Evolutionary conservation across 2,888 invertebrate species (phyloP).

Genomic region (Cactoblastis cactorum): DNA sequence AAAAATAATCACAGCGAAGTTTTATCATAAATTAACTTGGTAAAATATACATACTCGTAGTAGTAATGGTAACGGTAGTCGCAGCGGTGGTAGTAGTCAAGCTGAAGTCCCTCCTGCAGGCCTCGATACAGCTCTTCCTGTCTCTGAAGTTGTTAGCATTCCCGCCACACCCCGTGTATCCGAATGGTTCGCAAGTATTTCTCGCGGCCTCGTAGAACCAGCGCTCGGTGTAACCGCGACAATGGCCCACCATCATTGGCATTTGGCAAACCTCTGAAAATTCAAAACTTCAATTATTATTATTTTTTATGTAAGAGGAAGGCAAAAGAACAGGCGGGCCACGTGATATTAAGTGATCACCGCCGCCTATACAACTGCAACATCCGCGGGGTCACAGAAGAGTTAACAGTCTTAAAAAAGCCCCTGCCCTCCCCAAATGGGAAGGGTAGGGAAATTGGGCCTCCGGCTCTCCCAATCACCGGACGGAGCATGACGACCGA

Average conservation of each 20-base stretch:
- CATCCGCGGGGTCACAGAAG: too few species aligned
- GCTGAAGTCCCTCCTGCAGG: slow-evolving; percentile 62
- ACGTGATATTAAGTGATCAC: too few species aligned
- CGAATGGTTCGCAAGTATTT: slow-evolving; percentile 89
- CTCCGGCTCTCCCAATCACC: too few species aligned
- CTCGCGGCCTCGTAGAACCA: slow-evolving; percentile 90
- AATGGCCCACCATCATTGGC: slow-evolving; percentile 85
- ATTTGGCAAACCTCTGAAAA: slow-evolving; percentile 79
- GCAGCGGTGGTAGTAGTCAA: slow-evolving; percentile 14
- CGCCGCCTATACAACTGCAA: too few species aligned
- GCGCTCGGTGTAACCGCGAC: slow-evolving; percentile 87
- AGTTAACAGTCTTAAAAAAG: too few species aligned
- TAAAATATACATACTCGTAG: neutral
- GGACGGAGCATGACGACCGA: too few species aligned
- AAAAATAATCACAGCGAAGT: too few species aligned
- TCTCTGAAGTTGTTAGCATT: slow-evolving; percentile 93
- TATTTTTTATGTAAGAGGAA: neutral
- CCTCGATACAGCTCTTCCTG: slow-evolving; percentile 83
- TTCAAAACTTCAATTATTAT: neutral
- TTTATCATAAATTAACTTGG: too few species aligned
- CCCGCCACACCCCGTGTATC: slow-evolving; percentile 93
- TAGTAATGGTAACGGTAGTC: too few species aligned
- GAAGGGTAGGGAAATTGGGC: too few species aligned
- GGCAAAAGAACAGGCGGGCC: too few species aligned
- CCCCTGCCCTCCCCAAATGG: too few species aligned